Percentiles rank a stretch among this genome's conserved stretches.
These are phyloP conservation scores for Sylvia borin DNA, from an alignment of 2,797 vertebrate species.

Conservation along the genomic window DNA sequence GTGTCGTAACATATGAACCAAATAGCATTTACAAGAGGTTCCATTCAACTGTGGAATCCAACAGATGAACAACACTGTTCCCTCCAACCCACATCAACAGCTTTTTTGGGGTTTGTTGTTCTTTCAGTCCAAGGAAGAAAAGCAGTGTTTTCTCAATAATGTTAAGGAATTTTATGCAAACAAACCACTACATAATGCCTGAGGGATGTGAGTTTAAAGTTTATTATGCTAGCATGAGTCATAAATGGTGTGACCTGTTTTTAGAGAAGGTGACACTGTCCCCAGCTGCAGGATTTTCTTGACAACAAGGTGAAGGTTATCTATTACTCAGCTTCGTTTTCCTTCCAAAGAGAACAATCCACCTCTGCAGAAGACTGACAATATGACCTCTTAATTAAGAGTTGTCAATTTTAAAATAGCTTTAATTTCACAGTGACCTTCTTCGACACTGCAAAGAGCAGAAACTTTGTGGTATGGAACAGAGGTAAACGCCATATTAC, in stretches of 20 bases:
- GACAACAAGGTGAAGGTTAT: not conserved
- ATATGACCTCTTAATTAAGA: conserved; percentile 2
- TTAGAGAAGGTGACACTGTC: not conserved
- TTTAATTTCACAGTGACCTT: conserved; percentile 10
- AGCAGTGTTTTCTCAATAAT: not conserved
- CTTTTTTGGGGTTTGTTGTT: not conserved
- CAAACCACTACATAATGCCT: not conserved
- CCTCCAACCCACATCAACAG: not conserved
- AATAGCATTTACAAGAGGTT: not conserved
- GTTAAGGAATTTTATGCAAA: conserved; percentile 24
- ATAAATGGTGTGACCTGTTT: not conserved
- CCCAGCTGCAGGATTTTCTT: not conserved
- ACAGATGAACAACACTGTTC: not conserved
- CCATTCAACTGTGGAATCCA: not conserved
- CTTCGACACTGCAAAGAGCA: not conserved
- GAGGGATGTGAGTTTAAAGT: not conserved
- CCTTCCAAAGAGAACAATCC: not conserved
- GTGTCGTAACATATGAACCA: not conserved
- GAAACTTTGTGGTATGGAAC: not conserved
- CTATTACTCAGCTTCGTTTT: not conserved
- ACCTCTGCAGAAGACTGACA: not conserved
- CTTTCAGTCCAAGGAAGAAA: conserved; percentile 4
- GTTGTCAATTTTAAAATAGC: not conserved
- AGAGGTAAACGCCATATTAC: not conserved
- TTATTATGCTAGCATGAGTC: not conserved